Percentiles rank a stretch among this genome's conserved stretches.
Conservation (phyloP, 2,888 invertebrate genomes). For the Philopedon plagiatum region DNA sequence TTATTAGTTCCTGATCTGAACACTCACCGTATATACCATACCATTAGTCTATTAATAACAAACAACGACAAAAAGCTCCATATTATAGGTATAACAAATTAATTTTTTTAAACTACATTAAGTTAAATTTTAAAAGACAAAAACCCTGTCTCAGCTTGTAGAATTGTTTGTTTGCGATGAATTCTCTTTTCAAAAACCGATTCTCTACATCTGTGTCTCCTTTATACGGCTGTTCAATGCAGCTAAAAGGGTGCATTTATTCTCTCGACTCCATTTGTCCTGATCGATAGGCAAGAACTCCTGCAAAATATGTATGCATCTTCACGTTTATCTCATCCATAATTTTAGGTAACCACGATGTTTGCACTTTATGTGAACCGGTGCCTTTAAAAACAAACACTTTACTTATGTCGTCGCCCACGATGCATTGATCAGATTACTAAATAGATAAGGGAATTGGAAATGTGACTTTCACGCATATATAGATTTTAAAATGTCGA, state of each 20-base stretch:
- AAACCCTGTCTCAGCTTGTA: conserved; percentile 40
- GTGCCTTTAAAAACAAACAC: conserved; percentile 47
- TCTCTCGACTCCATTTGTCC: conserved; percentile 42
- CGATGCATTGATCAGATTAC: conserved; percentile 22
- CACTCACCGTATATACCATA: no score
- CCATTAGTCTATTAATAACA: no score
- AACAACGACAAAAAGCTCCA: no score
- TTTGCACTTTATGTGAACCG: conserved; percentile 41
- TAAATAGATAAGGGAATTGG: neutral
- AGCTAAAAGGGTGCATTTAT: conserved; percentile 44
- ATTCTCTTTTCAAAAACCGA: conserved; percentile 43
- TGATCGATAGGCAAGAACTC: conserved; percentile 38
- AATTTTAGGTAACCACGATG: conserved; percentile 41
- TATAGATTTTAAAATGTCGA: no score
- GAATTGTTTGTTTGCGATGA: conserved; percentile 43
- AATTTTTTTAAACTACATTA: no score
- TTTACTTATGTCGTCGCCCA: conserved; percentile 41
- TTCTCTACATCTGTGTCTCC: conserved; percentile 45
- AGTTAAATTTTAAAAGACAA: no score
- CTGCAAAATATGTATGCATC: conserved; percentile 43
- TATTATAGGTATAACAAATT: no score
- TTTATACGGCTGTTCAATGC: conserved; percentile 44
- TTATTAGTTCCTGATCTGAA: no score
- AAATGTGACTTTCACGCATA: neutral
- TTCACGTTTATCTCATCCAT: conserved; percentile 46